Conservation (phyloP, 2,888 invertebrate species). For the Tricholauxania praeusta region DNA sequence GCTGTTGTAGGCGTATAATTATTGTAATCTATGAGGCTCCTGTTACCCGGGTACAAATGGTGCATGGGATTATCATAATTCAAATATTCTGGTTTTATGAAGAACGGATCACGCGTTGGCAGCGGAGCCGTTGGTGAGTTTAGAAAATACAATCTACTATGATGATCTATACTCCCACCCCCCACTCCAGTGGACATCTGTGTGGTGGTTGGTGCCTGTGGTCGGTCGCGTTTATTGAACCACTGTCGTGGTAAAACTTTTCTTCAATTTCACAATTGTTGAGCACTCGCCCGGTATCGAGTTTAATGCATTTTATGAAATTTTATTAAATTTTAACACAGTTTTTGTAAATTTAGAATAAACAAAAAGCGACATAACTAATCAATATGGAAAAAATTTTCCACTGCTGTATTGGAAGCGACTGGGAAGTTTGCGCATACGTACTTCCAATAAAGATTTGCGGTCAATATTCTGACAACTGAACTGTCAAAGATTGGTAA, state of each 20-base stretch:
- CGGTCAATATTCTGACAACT: constrained; percentile 22
- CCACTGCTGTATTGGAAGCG: constrained; percentile 53
- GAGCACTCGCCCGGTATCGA: not conserved
- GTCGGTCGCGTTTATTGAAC: constrained; percentile 32
- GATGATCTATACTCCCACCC: constrained; percentile 66
- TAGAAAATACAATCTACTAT: constrained; percentile 63
- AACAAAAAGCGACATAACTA: constrained; percentile 67
- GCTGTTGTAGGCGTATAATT: constrained; percentile 54
- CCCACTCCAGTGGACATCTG: constrained; percentile 66
- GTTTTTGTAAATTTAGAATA: constrained; percentile 59
- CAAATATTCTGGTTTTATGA: constrained; percentile 64
- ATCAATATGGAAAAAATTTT: constrained; percentile 67
- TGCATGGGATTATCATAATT: constrained; percentile 66
- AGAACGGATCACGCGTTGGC: constrained; percentile 61
- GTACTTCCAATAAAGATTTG: constrained; percentile 8
- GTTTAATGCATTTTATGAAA: constrained; percentile 23
- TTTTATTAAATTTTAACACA: constrained; percentile 48
- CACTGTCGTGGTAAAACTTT: constrained; percentile 29
- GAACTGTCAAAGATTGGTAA: constrained; percentile 7
- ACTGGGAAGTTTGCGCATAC: constrained; percentile 34
- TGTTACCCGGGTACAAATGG: constrained; percentile 62
- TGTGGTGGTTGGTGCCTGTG: constrained; percentile 43
- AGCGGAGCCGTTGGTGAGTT: constrained; percentile 62
- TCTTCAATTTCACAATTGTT: constrained; percentile 19
- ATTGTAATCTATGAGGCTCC: constrained; percentile 63